Percentiles rank a stretch among this genome's conserved stretches.
phyloP scores from a whole-genome alignment of 2,797 vertebrate genomes.

The Micromesistius poutassou region DNA sequence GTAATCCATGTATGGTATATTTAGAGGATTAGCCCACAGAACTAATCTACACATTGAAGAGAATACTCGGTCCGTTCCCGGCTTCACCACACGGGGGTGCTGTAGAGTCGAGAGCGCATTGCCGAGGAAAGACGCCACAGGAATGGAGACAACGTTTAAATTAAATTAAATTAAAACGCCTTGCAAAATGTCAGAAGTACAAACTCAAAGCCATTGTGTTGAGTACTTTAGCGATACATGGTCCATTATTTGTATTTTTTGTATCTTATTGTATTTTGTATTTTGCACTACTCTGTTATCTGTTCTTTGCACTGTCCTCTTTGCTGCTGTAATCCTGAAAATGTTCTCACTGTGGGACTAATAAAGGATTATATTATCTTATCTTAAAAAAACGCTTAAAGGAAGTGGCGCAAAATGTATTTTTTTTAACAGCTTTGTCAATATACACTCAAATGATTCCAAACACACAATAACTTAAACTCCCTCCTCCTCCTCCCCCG shows the following conservation, averaged over 20 bases:
- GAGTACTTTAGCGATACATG: neutral
- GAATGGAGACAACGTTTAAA: neutral
- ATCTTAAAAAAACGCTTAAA: neutral
- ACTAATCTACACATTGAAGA: neutral
- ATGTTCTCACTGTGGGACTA: too few species aligned
- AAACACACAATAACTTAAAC: too few species aligned
- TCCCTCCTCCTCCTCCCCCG: neutral
- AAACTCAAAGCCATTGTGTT: neutral
- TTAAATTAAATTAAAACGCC: too few species aligned
- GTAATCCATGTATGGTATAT: conserved; percentile 1
- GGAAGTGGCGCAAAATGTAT: neutral
- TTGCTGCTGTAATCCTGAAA: too few species aligned
- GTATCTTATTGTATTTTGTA: too few species aligned
- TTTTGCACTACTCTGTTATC: too few species aligned
- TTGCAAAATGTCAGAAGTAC: neutral
- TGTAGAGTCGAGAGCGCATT: neutral
- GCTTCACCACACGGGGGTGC: neutral
- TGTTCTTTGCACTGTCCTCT: too few species aligned
- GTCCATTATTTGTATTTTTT: too few species aligned
- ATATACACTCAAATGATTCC: too few species aligned
- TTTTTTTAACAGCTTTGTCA: neutral
- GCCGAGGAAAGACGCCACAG: neutral
- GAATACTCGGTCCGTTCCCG: neutral
- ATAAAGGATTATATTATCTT: too few species aligned
- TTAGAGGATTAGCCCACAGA: neutral